Conservation (phyloP, 2,888 invertebrate species). For the Drosophila macrospina region DNA sequence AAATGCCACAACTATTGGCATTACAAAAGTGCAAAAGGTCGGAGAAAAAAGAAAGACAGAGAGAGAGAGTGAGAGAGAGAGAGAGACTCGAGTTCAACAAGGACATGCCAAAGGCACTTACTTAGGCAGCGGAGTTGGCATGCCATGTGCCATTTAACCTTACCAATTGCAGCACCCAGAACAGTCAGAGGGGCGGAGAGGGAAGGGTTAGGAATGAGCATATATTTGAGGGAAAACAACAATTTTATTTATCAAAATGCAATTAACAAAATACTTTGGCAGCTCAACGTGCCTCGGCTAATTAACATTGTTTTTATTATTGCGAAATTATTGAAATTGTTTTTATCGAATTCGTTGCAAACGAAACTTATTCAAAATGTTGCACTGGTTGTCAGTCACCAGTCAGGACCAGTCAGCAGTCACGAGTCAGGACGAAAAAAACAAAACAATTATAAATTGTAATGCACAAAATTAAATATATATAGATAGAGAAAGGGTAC, state of each 20-base stretch:
- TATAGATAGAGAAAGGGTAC: too few species aligned
- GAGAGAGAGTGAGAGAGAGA: too few species aligned
- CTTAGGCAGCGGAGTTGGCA: background rate
- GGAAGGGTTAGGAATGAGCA: background rate
- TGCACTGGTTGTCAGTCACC: too few species aligned
- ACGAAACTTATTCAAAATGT: too few species aligned
- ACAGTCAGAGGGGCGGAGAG: background rate
- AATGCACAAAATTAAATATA: too few species aligned
- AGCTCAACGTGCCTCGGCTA: background rate
- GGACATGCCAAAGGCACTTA: slow-evolving; percentile 17
- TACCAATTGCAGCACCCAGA: background rate
- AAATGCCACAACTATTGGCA: slow-evolving; percentile 26
- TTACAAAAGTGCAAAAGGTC: slow-evolving; percentile 8
- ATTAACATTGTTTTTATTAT: background rate
- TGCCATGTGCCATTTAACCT: slow-evolving; percentile 7
- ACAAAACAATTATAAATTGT: too few species aligned
- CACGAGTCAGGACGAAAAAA: too few species aligned
- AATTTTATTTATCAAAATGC: slow-evolving; percentile 5
- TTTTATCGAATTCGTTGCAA: too few species aligned
- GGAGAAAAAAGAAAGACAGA: background rate
- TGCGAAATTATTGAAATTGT: background rate
- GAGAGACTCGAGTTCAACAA: background rate
- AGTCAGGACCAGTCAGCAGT: too few species aligned
- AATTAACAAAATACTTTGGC: slow-evolving; percentile 1
- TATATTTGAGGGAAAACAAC: background rate